Percentiles rank a stretch among this genome's conserved stretches.
Evolutionary conservation across 2,797 vertebrate species (phyloP).

Genomic region (Chloroceryle inda): DNA sequence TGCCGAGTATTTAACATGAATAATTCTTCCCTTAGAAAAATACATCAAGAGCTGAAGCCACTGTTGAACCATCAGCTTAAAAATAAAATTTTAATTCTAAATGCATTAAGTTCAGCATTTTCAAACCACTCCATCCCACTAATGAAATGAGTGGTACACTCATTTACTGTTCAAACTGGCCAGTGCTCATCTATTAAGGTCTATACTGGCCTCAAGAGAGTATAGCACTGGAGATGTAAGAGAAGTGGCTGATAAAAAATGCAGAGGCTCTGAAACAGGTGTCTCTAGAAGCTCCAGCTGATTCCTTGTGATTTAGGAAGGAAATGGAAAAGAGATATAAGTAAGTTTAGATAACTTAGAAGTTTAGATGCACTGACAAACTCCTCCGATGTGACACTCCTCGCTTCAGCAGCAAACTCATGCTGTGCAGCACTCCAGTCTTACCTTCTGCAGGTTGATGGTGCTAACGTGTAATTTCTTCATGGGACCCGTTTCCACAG

Average conservation of each 20-base stretch:
- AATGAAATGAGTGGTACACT: background rate
- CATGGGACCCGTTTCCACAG: slow-evolving; percentile 95
- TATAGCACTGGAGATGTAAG: background rate
- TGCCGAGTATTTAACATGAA: background rate
- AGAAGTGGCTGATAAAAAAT: background rate
- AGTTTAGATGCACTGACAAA: background rate
- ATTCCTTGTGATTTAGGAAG: background rate
- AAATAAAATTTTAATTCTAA: no score
- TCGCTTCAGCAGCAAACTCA: background rate
- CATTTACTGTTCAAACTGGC: background rate
- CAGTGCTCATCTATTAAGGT: background rate
- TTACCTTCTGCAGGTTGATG: slow-evolving; percentile 96
- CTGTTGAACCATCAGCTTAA: background rate
- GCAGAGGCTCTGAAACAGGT: background rate
- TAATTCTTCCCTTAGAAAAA: slow-evolving; percentile 1
- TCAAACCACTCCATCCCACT: background rate
- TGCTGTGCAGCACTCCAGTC: background rate
- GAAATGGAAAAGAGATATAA: background rate
- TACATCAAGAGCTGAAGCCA: background rate
- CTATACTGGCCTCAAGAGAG: background rate
- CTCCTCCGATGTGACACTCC: background rate
- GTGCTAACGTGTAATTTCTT: slow-evolving; percentile 99
- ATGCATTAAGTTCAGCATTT: background rate
- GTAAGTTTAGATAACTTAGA: background rate
- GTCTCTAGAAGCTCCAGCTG: background rate